Percentiles rank a stretch among this genome's conserved stretches.
Evolutionary conservation across 2,888 invertebrate genomes (phyloP).

Genomic region (Himalopsyche kuldschensis): DNA sequence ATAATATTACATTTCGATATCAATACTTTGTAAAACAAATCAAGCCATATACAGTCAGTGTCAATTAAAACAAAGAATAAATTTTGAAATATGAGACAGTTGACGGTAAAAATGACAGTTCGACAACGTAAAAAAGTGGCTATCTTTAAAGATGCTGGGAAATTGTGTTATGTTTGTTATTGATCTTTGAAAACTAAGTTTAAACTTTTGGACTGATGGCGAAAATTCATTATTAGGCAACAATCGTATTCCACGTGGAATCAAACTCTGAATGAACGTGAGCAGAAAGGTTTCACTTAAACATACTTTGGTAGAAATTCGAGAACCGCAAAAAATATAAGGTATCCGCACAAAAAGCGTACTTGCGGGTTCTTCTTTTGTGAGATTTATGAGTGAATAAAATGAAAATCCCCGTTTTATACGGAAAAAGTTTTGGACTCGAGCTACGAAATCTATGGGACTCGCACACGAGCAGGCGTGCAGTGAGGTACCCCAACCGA

Average conservation of each 20-base stretch:
- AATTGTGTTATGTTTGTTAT: background rate
- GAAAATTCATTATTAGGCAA: conserved; percentile 24
- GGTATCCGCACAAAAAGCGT: conserved; percentile 38
- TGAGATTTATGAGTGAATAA: conserved; percentile 38
- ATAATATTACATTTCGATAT: too few relatives aligned
- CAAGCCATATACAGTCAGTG: too few relatives aligned
- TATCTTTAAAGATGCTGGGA: too few relatives aligned
- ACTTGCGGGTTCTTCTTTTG: conserved; percentile 37
- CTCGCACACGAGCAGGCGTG: conserved; percentile 10
- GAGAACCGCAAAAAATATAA: conserved; percentile 39
- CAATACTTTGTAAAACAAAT: too few relatives aligned
- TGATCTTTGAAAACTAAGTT: conserved; percentile 7
- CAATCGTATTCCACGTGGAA: conserved; percentile 33
- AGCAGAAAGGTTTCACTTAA: conserved; percentile 39
- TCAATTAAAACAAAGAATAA: too few relatives aligned
- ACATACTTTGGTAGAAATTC: conserved; percentile 37
- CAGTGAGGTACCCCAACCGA: background rate
- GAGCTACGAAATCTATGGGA: conserved; percentile 17
- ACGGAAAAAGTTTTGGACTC: conserved; percentile 31
- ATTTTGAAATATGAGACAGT: too few relatives aligned
- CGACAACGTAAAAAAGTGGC: too few relatives aligned
- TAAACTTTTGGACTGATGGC: conserved; percentile 17
- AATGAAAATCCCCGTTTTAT: conserved; percentile 37
- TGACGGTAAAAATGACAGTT: too few relatives aligned
- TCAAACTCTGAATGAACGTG: conserved; percentile 38